Evolutionary conservation across 64 coral and sea anemone genomes (phyloP).

Genomic region (Montipora cactus): DNA sequence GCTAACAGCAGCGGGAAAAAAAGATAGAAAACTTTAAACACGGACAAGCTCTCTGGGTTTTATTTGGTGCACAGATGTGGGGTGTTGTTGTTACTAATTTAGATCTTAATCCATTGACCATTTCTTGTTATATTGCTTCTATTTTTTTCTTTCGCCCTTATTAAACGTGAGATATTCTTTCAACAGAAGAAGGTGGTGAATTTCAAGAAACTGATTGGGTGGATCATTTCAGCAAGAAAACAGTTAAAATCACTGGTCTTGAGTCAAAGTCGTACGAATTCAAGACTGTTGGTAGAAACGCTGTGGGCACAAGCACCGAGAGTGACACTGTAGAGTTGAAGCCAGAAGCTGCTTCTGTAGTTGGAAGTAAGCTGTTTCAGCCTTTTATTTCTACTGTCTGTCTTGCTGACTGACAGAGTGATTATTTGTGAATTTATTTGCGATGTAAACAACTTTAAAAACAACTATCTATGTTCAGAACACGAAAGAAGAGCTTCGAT

Average conservation of each 20-base stretch:
- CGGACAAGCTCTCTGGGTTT: no score
- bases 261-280: constrained; percentile 47
- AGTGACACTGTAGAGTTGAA: constrained; percentile 5
- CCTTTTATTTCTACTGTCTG: not conserved
- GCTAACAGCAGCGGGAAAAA: no score
- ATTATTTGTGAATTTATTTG: no score
- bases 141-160: no score
- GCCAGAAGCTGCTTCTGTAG: not conserved
- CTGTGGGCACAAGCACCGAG: constrained; percentile 6
- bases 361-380: constrained; percentile 2
- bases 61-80: no score
- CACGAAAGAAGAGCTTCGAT: no score
- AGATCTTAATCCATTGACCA: no score
- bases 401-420: not conserved
- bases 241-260: not conserved
- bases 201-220: constrained; percentile 47
- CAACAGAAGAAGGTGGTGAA: constrained; percentile 1
- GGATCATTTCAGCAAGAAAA: constrained; percentile 14
- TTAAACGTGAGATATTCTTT: not conserved
- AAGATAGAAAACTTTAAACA: no score
- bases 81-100: no score
- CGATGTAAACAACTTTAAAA: no score
- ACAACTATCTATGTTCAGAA: no score
- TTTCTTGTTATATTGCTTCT: no score
- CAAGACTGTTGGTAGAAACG: constrained; percentile 64